Evolutionary conservation across 2,113 vertebrate species (phyloP).

Genomic region (Phocoena sinus): DNA sequence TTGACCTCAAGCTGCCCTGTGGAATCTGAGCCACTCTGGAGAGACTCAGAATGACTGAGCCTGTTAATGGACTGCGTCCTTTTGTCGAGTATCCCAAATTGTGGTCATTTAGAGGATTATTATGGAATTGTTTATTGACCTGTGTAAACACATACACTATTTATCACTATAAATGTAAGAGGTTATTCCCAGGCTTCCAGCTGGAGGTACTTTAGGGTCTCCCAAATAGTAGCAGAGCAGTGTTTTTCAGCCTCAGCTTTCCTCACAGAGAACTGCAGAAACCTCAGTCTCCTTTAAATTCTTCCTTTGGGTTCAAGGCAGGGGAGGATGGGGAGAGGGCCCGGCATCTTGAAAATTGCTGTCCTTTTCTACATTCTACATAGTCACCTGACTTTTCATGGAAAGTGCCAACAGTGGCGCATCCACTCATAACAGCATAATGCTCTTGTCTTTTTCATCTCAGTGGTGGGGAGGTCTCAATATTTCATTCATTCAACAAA

Average conservation of each 20-base stretch:
- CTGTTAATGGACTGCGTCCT: background rate
- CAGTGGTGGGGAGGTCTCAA: background rate
- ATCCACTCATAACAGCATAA: background rate
- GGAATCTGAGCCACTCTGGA: constrained; percentile 43
- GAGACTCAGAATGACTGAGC: constrained; percentile 15
- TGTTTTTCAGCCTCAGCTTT: background rate
- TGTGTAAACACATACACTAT: background rate
- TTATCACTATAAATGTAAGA: constrained; percentile 47
- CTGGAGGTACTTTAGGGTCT: background rate
- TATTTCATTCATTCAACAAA: background rate
- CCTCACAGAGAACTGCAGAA: background rate
- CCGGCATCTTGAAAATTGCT: background rate
- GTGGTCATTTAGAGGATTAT: constrained; percentile 26
- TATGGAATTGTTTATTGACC: constrained; percentile 32
- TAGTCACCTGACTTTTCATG: background rate
- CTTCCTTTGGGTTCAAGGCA: background rate
- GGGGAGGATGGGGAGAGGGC: background rate
- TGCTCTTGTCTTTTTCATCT: background rate
- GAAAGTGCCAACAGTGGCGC: background rate
- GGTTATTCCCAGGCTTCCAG: background rate
- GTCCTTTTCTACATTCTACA: background rate
- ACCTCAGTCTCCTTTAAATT: background rate
- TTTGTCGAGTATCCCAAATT: constrained; percentile 10
- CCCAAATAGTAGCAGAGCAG: background rate
- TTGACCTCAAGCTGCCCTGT: constrained; percentile 22